phyloP scores from a whole-genome alignment of 2,888 invertebrate species.

The Lottia scabra region DNA sequence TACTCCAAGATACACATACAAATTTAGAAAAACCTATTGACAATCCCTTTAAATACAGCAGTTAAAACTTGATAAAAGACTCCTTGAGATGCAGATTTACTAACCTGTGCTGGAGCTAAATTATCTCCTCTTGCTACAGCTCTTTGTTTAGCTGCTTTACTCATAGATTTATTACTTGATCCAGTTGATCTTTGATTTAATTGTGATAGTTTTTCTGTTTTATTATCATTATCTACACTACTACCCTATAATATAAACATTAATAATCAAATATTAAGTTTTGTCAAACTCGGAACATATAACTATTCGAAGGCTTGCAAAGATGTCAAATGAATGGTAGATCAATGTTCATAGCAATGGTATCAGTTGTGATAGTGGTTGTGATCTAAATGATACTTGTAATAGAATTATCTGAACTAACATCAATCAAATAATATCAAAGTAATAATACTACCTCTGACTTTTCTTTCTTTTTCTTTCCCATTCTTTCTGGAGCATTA shows the following conservation, averaged over 20 bases:
- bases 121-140: slow-evolving; percentile 55
- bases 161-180: slow-evolving; percentile 39
- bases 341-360: no score
- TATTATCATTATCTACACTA: slow-evolving; percentile 25
- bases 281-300: no score
- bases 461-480: slow-evolving; percentile 60
- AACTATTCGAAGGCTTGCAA: no score
- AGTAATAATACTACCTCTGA: neutral
- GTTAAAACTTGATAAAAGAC: no score
- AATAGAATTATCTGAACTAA: neutral
- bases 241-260: slow-evolving; percentile 11
- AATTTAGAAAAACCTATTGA: no score
- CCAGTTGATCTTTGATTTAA: slow-evolving; percentile 22
- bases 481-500: slow-evolving; percentile 77
- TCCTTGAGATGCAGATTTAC: no score
- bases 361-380: no score
- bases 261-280: neutral
- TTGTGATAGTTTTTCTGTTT: slow-evolving; percentile 20
- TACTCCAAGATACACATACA: no score
- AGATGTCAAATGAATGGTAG: no score
- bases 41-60: no score
- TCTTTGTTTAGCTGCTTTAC: slow-evolving; percentile 55
- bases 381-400: no score
- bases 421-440: neutral
- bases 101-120: slow-evolving; percentile 55